Conservation (phyloP, 2,797 vertebrate genomes). For the Pantherophis alleghaniensis region DNA sequence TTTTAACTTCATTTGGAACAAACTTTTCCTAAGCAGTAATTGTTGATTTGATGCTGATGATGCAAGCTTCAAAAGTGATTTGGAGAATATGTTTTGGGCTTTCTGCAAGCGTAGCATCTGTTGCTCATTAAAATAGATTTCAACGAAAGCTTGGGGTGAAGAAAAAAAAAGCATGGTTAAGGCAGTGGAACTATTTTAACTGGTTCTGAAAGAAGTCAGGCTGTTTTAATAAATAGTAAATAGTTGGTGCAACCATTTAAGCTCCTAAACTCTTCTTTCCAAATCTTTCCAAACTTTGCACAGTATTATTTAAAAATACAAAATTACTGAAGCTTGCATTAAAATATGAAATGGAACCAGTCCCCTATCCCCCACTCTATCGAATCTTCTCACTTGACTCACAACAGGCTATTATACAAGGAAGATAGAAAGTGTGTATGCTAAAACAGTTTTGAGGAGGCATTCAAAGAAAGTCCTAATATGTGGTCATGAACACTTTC, state of each 20-base stretch:
- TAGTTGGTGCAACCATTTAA: background rate
- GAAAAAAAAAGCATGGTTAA: background rate
- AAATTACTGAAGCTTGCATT: background rate
- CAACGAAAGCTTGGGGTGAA: background rate
- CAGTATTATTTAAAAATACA: background rate
- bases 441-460: background rate
- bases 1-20: background rate
- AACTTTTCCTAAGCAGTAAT: background rate
- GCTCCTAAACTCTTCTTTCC: background rate
- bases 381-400: background rate
- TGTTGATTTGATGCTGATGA: background rate
- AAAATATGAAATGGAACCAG: background rate
- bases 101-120: background rate
- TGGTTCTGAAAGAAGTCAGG: background rate
- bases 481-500: no score
- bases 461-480: background rate
- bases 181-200: background rate
- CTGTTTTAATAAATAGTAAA: background rate
- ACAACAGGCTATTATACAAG: background rate
- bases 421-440: background rate
- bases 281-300: background rate
- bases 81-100: background rate
- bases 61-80: background rate
- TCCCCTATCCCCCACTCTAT: background rate
- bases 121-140: background rate